Percentiles rank a stretch among this genome's conserved stretches.
phyloP scores from a whole-genome alignment of 2,797 vertebrate genomes.

The Pantherophis vulpinus region DNA sequence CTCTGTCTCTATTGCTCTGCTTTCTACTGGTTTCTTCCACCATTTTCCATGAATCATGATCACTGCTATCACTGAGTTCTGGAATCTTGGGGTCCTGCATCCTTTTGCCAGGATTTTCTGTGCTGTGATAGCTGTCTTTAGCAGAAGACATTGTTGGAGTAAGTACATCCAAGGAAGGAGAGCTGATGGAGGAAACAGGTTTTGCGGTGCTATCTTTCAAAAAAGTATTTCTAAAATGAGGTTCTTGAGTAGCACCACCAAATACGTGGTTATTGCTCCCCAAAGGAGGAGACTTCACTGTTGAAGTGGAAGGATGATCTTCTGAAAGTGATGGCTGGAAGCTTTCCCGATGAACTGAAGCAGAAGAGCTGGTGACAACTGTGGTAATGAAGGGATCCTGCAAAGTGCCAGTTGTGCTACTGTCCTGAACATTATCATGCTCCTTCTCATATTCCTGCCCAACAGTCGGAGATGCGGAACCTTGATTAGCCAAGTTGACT shows the following conservation, averaged over 20 bases:
- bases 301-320: not conserved
- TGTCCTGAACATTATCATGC: accelerated
- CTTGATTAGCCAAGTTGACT: not conserved
- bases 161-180: accelerated
- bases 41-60: accelerated
- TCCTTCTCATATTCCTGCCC: accelerated
- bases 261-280: accelerated
- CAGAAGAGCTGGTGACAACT: not conserved
- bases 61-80: accelerated
- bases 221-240: accelerated
- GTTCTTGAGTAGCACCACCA: accelerated
- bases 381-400: not conserved
- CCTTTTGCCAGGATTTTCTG: accelerated
- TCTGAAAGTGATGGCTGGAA: accelerated
- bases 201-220: not conserved
- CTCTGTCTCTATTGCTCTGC: not conserved
- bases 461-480: accelerated
- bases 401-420: accelerated
- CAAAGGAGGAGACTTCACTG: accelerated
- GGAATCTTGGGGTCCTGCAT: accelerated
- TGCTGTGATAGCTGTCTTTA: accelerated
- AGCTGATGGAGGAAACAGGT: accelerated
- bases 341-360: accelerated
- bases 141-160: accelerated
- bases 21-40: accelerated